Evolutionary conservation across 2,113 vertebrate species (phyloP).

Genomic region (Cavia aperea): DNA sequence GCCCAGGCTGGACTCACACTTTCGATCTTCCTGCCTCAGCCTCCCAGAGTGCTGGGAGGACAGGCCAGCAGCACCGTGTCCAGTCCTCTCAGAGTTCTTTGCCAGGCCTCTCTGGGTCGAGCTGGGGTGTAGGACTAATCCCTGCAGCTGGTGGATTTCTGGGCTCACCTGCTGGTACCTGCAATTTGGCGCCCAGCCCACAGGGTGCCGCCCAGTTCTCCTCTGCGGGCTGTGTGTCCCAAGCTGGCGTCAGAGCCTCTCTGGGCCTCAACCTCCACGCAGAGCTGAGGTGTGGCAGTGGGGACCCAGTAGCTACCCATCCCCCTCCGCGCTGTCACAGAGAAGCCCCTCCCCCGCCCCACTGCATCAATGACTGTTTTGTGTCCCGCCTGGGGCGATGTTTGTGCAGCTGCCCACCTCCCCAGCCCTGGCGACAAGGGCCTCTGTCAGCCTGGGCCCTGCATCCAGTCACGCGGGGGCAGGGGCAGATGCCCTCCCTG

Average conservation of each 20-base stretch:
- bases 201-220: rapidly evolving
- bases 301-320: not conserved
- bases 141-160: not conserved
- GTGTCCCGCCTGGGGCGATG: not conserved
- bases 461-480: not conserved
- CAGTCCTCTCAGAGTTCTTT: not conserved
- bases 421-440: not conserved
- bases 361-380: not conserved
- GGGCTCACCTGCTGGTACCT: not conserved
- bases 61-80: not conserved
- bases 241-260: not conserved
- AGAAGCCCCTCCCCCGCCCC: not conserved
- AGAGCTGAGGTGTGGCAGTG: not conserved
- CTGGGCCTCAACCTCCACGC: not conserved
- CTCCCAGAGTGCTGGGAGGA: not conserved
- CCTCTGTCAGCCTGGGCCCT: not conserved
- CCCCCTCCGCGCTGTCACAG: not conserved
- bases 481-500: not conserved
- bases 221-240: not conserved
- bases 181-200: not conserved
- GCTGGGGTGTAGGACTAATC: not conserved
- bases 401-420: conserved; percentile 36
- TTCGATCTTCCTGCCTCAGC: not conserved
- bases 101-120: not conserved
- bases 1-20: not conserved